phyloP scores from a whole-genome alignment of 2,888 invertebrate species.

The Plagodis pulveraria region DNA sequence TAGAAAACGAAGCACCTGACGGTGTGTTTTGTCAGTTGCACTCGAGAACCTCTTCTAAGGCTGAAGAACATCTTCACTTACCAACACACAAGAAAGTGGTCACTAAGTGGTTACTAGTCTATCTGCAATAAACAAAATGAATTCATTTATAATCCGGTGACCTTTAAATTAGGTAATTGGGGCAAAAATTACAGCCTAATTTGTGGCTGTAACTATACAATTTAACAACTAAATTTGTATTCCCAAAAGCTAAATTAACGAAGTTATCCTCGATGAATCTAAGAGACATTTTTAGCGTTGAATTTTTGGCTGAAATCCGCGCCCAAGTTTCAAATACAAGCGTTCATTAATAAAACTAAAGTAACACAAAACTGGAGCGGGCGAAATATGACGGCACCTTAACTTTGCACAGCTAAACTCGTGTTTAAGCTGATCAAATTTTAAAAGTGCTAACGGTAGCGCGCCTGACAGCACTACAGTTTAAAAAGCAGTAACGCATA shows the following conservation, averaged over 20 bases:
- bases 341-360: conserved; percentile 27
- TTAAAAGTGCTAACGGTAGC: conserved; percentile 33
- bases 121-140: too few relatives aligned
- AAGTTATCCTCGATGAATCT: not conserved
- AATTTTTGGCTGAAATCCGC: conserved; percentile 17
- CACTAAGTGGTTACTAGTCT: too few relatives aligned
- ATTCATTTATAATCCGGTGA: too few relatives aligned
- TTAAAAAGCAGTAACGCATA: conserved; percentile 8
- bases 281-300: not conserved
- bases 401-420: conserved; percentile 28
- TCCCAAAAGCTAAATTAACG: not conserved
- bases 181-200: too few relatives aligned
- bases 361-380: conserved; percentile 19
- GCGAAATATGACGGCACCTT: conserved; percentile 22
- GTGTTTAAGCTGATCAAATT: conserved; percentile 45
- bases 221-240: not conserved
- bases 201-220: too few relatives aligned
- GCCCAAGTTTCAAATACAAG: conserved; percentile 22
- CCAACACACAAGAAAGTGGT: too few relatives aligned
- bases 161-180: too few relatives aligned
- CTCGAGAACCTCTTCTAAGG: too few relatives aligned
- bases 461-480: conserved; percentile 4
- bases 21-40: too few relatives aligned
- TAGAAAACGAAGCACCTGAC: too few relatives aligned
- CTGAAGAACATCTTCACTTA: too few relatives aligned